A percentile compares a stretch with the other conserved stretches of the same genome.
These are phyloP conservation scores for Donacobius atricapilla DNA, from an alignment of 2,113 vertebrate species.

Conservation along the genomic window DNA sequence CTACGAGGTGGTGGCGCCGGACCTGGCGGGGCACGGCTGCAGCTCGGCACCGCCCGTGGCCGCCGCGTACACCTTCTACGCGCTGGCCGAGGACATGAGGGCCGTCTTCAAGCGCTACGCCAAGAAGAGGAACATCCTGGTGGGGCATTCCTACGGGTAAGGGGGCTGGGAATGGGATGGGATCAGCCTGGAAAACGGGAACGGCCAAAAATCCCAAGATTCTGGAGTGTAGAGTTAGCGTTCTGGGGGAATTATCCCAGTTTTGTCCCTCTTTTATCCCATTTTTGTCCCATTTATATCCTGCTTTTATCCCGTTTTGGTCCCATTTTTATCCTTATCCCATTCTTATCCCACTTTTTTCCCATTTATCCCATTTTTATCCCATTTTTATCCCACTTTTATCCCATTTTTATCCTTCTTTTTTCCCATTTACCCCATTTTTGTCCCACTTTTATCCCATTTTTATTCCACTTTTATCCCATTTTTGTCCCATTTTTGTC, in stretches of 20 bases:
- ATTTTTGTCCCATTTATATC: no score
- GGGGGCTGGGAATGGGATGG: background rate
- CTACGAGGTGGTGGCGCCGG: slow-evolving; percentile 91
- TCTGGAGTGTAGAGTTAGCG: rapidly evolving
- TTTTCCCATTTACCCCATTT: no score
- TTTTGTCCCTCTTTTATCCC: no score
- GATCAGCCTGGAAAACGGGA: background rate
- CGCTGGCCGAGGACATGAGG: slow-evolving; percentile 90
- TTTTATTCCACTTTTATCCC: no score
- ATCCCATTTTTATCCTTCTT: no score
- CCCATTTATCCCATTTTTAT: no score
- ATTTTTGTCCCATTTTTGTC: no score
- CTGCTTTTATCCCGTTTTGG: no score
- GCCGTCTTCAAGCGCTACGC: slow-evolving; percentile 90
- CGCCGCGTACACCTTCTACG: slow-evolving; percentile 94
- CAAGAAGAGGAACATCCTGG: slow-evolving; percentile 88
- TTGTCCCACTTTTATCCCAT: no score
- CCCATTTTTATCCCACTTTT: no score
- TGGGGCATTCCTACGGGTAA: slow-evolving; percentile 95
- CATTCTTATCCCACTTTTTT: no score
- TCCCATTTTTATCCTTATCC: background rate
- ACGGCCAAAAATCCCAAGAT: rapidly evolving
- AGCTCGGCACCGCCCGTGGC: slow-evolving; percentile 88
- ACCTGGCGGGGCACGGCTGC: slow-evolving; percentile 88
- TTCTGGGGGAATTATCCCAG: background rate